Conservation (phyloP, 2,797 vertebrate species). For the Crossoptilon crossoptilon region DNA sequence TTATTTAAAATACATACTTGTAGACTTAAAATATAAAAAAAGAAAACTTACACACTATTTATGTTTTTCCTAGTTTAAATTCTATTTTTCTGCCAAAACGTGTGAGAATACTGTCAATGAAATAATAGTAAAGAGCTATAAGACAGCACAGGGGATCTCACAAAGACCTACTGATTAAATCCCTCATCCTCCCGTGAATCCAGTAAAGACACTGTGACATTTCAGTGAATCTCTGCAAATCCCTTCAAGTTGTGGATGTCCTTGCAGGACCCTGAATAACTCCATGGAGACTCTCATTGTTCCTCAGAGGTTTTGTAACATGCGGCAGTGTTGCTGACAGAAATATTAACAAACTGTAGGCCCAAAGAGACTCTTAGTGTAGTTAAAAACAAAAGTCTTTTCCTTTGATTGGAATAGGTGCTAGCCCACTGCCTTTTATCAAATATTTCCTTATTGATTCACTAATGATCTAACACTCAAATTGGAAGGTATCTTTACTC, state of each 20-base stretch:
- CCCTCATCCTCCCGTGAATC: not conserved
- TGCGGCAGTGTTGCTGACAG: not conserved
- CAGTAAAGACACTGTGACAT: not conserved
- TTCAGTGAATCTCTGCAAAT: not conserved
- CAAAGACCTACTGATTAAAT: not conserved
- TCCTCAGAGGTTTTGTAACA: not conserved
- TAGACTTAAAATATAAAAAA: not conserved
- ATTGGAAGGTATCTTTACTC: not conserved
- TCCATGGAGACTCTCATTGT: not conserved
- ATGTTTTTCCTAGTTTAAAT: not conserved
- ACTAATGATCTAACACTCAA: not conserved
- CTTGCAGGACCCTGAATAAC: not conserved
- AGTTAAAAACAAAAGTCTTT: not conserved
- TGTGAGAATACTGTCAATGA: not conserved
- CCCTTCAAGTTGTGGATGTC: not conserved
- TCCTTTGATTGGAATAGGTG: not conserved
- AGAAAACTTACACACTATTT: accelerated
- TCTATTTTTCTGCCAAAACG: not conserved
- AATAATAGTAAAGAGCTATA: not conserved
- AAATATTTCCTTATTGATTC: not conserved
- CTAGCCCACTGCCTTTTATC: not conserved
- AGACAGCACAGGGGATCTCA: not conserved
- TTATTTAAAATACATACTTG: not conserved
- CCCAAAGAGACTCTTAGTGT: not conserved
- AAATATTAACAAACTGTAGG: not conserved